Evolutionary conservation across 53 echinoderm and acorn worm species (phyloP), one percentile per base, ranked within the genome.

Genomic region (Apostichopus leukothele): DNA sequence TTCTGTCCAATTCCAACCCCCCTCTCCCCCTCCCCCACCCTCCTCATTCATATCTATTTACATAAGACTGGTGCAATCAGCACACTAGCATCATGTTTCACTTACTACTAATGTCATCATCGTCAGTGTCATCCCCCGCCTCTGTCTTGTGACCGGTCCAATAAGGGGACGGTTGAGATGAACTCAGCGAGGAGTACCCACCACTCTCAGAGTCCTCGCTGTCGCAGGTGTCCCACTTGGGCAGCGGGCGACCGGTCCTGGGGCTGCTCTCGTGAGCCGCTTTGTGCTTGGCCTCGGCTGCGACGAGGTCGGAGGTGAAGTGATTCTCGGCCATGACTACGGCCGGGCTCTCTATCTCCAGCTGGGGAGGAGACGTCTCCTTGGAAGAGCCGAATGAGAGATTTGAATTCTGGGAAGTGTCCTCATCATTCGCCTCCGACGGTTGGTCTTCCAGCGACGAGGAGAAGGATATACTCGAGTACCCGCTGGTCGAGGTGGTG

Each of bases 141-240:
- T 81, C 81, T 39, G 16, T 63, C 67, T 85, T 85, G 66, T 67
- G 66, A 63, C 85, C 85, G 5, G 85, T 85, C 85, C 85, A 85
- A 68, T 85, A 85, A 63, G 85, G 85, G 25, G 85, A 85, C 4
- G 85, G 85, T 5, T 85, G 85, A 18, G 85, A 22, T 12, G 85
- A 85, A 11, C 85, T 67, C 11, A 85, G 85, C 7, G 85, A 85
- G 27, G 85, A 63, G 51, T 85, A 87, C 3, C 88, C 88, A 21
- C 88, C 88, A 6, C 88, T 74, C 53, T 87, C 88, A 5, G 88
- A 87, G 39, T 87, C 88, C 52, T 87, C 88, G 60, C 88, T 87
- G 75, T 87, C 88, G 27, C 88, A 87, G 74, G 88, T 87, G 53
- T 87, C 88, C 88, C 88, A 87, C 88, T 87, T 87, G 50, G 88